Base-by-base conservation (phyloP, 2,888 invertebrate species). In the Volucella inanis region DNA sequence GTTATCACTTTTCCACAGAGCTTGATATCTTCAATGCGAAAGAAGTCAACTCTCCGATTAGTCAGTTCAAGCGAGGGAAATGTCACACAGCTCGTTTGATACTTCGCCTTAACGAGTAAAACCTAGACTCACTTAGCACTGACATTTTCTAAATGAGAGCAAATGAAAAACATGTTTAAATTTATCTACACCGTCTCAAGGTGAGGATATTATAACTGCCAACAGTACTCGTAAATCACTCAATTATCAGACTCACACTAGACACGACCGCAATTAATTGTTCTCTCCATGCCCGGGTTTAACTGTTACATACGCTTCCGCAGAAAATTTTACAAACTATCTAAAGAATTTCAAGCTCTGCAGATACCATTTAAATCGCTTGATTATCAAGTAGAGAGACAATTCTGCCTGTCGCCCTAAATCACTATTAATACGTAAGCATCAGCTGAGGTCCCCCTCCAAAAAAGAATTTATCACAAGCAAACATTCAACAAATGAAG, bases 401-500 rank as follows among this genome's bases (percentile, higher is more conserved):
- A 77, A 45, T 62, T 77, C 54, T 41, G 74, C 50, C 67, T 39
- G 38, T n/a, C 71, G 74, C 50, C 68, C 74, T 50, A 68, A 80
- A 80, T 80, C 43, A 75, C 15, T 62, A 62, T 57, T 62, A 75
- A 67, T 67, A 38, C 31, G 18, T 22, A 31, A 31, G 1, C 22
- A 22, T 45, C 78, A 78, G 72, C 82, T 78, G 78, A 82, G 62
- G n/a, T 54, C 65, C 71, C 65, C 65, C 55, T 64, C 43, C 8
- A 72, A 71, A 54, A 71, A 54, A n/a, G n/a, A 18, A 43, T 39
- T n/a, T 70, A 50, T 49, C 52, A 52, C 10, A 41, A 11, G 12
- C 12, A 57, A 65, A 43, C 57, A 78, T 61, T 70, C 62, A 74
- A 50, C 71, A 72, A 65, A 83, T 79, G 62, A 79, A 83, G 74